phyloP scores from a whole-genome alignment of 1,140 invertebrate species.

The Cardiocondyla obscurior region DNA sequence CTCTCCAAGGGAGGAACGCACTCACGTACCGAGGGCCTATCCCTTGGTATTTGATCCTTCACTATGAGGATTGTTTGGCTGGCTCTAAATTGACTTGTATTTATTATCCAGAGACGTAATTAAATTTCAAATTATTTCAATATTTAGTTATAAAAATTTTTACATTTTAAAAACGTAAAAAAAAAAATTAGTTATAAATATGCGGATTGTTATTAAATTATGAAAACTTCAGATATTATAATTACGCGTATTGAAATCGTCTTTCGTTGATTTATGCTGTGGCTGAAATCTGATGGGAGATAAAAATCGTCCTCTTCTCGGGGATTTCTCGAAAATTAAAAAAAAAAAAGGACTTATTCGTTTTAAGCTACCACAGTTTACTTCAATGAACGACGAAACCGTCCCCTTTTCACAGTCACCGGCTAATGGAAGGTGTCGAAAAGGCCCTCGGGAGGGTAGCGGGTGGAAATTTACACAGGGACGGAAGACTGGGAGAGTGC shows the following conservation, averaged over 20 bases:
- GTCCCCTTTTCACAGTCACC: slow-evolving; percentile 62
- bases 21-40: slow-evolving; percentile 74
- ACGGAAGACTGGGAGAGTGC: slow-evolving; percentile 41
- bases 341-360: slow-evolving; percentile 26
- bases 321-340: not conserved
- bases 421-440: slow-evolving; percentile 76
- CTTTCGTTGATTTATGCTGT: not conserved
- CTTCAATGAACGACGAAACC: slow-evolving; percentile 64
- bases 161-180: not conserved
- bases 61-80: slow-evolving; percentile 67
- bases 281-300: not conserved
- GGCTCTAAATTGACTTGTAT: slow-evolving; percentile 74
- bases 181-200: not conserved
- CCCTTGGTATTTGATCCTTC: slow-evolving; percentile 56
- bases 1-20: slow-evolving; percentile 53
- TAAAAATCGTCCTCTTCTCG: too few relatives aligned
- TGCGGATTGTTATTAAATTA: not conserved
- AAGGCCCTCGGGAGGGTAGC: slow-evolving; percentile 62
- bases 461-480: slow-evolving; percentile 69
- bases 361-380: slow-evolving; percentile 49
- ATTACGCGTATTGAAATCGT: not conserved
- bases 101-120: slow-evolving; percentile 35
- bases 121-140: slow-evolving; percentile 6
- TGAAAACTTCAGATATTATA: not conserved
- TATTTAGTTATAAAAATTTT: not conserved